phyloP scores from a whole-genome alignment of 2,888 invertebrate species.

The Orchestes rusci region DNA sequence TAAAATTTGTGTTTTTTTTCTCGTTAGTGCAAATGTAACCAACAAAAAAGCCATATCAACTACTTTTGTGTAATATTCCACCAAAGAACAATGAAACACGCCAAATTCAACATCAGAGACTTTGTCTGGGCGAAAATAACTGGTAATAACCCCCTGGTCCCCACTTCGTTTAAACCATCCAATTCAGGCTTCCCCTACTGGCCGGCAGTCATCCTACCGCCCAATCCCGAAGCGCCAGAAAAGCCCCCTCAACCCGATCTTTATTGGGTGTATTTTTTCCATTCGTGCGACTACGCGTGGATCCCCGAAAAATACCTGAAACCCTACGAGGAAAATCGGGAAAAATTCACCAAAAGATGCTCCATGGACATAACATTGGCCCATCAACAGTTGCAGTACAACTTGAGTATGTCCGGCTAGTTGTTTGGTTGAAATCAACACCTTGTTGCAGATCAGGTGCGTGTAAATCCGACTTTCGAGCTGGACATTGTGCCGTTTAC shows the following conservation, averaged over 20 bases:
- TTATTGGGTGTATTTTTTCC: conserved; percentile 27
- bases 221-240: conserved; percentile 7
- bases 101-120: too few relatives aligned
- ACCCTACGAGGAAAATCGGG: conserved; percentile 20
- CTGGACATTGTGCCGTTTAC: background rate
- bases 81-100: too few relatives aligned
- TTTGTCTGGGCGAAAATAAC: conserved; percentile 27
- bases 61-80: too few relatives aligned
- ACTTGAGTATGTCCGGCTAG: conserved; percentile 1
- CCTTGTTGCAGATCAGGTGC: too few relatives aligned
- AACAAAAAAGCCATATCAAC: too few relatives aligned
- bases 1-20: too few relatives aligned
- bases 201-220: conserved; percentile 26
- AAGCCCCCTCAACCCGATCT: conserved; percentile 5
- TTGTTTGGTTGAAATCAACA: too few relatives aligned
- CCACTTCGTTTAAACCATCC: too few relatives aligned
- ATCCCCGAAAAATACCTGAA: conserved; percentile 24
- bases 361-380: background rate
- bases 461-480: background rate
- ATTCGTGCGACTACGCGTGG: conserved; percentile 28
- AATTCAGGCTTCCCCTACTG: conserved; percentile 25
- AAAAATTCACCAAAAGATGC: conserved; percentile 13
- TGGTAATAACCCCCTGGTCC: conserved; percentile 1
- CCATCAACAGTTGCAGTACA: background rate
- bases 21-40: too few relatives aligned